A percentile compares a stretch with the other conserved stretches of the same genome.
Evolutionary conservation across 2,797 vertebrate species (phyloP).

Genomic region (Malacoraja senta): DNA sequence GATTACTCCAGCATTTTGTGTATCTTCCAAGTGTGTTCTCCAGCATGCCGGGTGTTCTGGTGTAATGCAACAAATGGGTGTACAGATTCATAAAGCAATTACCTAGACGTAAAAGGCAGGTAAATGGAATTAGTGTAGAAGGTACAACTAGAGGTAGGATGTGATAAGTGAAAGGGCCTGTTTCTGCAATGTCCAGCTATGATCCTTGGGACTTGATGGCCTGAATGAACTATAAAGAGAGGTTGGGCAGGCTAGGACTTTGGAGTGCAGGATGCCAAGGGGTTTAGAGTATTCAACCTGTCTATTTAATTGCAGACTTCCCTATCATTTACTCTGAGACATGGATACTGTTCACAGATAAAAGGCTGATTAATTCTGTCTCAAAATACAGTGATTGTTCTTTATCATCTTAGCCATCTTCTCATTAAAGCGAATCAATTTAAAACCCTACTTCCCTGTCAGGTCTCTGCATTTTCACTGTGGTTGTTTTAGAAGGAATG

Average conservation of each 20-base stretch:
- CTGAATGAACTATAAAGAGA: too few relatives aligned
- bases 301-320: slow-evolving; percentile 6
- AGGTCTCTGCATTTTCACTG: not conserved
- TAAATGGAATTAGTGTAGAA: too few relatives aligned
- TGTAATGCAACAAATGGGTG: not conserved
- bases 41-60: not conserved
- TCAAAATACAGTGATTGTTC: not conserved
- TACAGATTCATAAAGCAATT: too few relatives aligned
- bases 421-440: not conserved
- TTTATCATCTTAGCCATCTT: not conserved
- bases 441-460: not conserved
- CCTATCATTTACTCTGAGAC: slow-evolving; percentile 23
- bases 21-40: not conserved
- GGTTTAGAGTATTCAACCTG: too few relatives aligned
- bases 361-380: slow-evolving; percentile 15
- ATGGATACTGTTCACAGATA: not conserved
- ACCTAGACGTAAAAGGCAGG: too few relatives aligned
- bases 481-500: not conserved
- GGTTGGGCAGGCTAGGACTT: too few relatives aligned
- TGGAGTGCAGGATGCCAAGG: too few relatives aligned
- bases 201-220: too few relatives aligned
- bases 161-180: too few relatives aligned
- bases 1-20: too few relatives aligned
- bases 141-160: too few relatives aligned
- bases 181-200: too few relatives aligned